A percentile compares a stretch with the other conserved stretches of the same genome.
Conservation (phyloP, 2,888 invertebrate genomes). For the Amblyteles armatorius region DNA sequence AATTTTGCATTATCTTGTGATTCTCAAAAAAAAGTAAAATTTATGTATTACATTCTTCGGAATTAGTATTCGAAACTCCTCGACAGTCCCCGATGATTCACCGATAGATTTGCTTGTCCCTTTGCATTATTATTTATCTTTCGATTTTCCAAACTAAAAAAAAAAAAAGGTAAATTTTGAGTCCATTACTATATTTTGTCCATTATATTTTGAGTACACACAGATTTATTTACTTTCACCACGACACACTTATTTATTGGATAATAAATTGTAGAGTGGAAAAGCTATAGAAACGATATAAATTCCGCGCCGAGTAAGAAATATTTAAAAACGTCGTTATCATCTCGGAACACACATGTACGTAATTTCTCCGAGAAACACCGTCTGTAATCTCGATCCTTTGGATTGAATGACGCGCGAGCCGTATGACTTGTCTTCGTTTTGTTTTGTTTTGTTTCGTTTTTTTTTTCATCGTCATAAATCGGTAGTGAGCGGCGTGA, state of each 20-base stretch:
- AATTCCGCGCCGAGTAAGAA: not conserved
- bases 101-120: too few relatives aligned
- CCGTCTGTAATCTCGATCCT: not conserved
- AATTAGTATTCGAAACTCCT: too few relatives aligned
- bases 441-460: not conserved
- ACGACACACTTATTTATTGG: not conserved
- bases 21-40: too few relatives aligned
- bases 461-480: not conserved
- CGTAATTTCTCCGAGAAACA: conserved; percentile 18
- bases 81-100: too few relatives aligned
- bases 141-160: not conserved
- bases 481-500: conserved; percentile 9
- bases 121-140: not conserved
- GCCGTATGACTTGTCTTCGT: not conserved
- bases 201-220: too few relatives aligned
- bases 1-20: too few relatives aligned
- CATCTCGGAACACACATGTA: not conserved
- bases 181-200: not conserved
- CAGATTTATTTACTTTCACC: not conserved
- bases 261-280: not conserved
- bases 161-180: too few relatives aligned
- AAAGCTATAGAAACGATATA: not conserved
- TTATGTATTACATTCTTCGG: too few relatives aligned
- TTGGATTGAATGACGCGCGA: not conserved
- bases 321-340: not conserved